Evolutionary conservation across 2,888 invertebrate species (phyloP).

Genomic region (Sinopyrophorus schimmeli): DNA sequence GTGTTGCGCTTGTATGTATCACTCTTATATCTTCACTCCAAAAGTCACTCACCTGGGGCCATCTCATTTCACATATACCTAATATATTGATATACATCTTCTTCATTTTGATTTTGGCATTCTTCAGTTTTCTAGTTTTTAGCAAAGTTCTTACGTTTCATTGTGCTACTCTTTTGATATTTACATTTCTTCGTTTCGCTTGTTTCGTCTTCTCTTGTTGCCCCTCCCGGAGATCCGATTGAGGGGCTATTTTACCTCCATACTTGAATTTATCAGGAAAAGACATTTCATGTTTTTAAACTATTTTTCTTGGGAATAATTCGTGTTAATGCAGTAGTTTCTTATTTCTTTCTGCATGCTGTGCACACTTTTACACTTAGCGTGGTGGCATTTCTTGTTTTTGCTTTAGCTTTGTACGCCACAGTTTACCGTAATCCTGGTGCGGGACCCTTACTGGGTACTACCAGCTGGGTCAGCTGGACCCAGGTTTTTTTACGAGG

Average conservation of each 20-base stretch:
- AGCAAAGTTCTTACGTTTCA: slow-evolving; percentile 1
- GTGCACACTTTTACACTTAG: too few species aligned
- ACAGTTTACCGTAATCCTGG: too few species aligned
- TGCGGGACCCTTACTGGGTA: too few species aligned
- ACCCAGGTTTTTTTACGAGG: too few species aligned
- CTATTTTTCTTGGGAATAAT: slow-evolving; percentile 5
- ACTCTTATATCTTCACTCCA: slow-evolving; percentile 1
- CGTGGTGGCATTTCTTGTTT: too few species aligned
- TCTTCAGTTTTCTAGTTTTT: not conserved
- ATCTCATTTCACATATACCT: slow-evolving; percentile 3
- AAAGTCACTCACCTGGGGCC: not conserved
- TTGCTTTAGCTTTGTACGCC: too few species aligned
- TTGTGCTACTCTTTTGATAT: not conserved
- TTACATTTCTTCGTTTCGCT: slow-evolving; percentile 5
- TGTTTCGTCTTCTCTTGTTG: too few species aligned
- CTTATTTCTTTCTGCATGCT: too few species aligned
- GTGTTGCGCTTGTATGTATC: not conserved
- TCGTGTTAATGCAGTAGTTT: too few species aligned
- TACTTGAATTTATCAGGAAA: slow-evolving; percentile 3
- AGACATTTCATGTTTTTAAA: slow-evolving; percentile 3
- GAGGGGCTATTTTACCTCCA: slow-evolving; percentile 7
- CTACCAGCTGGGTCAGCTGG: too few species aligned
- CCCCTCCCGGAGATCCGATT: slow-evolving; percentile 7
- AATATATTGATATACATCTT: too few species aligned
- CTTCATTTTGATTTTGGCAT: slow-evolving; percentile 5